phyloP scores from a whole-genome alignment of 2,113 vertebrate species.

The Callopanchax toddi region DNA sequence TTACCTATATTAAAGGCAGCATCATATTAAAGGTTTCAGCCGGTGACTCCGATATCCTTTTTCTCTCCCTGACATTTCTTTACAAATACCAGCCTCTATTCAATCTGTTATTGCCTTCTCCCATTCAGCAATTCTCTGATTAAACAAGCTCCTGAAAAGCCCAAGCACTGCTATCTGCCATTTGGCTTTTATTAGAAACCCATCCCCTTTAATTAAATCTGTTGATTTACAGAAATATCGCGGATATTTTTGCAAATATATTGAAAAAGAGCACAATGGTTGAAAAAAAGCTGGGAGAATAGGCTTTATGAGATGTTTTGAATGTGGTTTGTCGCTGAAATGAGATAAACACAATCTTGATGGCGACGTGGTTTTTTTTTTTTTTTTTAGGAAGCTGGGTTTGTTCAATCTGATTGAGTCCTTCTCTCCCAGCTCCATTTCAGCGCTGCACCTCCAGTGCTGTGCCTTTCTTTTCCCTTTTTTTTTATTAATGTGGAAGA shows the following conservation, averaged over 20 bases:
- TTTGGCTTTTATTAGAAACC: slow-evolving; percentile 78
- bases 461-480: slow-evolving; percentile 24
- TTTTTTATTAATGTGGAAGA: slow-evolving; percentile 59
- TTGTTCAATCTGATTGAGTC: slow-evolving; percentile 37
- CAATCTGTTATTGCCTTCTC: slow-evolving; percentile 74
- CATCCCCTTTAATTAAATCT: slow-evolving; percentile 74
- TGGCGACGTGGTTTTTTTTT: slow-evolving; percentile 9
- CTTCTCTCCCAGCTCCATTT: slow-evolving; percentile 23
- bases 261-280: slow-evolving; percentile 67
- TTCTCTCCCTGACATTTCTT: slow-evolving; percentile 76
- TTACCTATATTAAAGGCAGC: slow-evolving; percentile 61
- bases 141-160: slow-evolving; percentile 69
- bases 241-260: slow-evolving; percentile 67
- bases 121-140: slow-evolving; percentile 69
- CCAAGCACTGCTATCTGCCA: slow-evolving; percentile 69
- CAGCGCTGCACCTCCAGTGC: slow-evolving; percentile 27
- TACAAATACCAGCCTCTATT: slow-evolving; percentile 78
- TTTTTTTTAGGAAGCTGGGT: slow-evolving; percentile 22
- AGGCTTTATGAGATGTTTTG: slow-evolving; percentile 65
- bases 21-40: slow-evolving; percentile 60
- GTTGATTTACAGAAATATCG: slow-evolving; percentile 69
- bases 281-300: slow-evolving; percentile 28
- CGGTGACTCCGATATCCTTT: slow-evolving; percentile 59
- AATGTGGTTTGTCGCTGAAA: slow-evolving; percentile 45
- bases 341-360: slow-evolving; percentile 63